Percentiles rank a stretch among this genome's conserved stretches.
Evolutionary conservation across 2,888 invertebrate genomes (phyloP).

Genomic region (Acrocyrtus sp.): DNA sequence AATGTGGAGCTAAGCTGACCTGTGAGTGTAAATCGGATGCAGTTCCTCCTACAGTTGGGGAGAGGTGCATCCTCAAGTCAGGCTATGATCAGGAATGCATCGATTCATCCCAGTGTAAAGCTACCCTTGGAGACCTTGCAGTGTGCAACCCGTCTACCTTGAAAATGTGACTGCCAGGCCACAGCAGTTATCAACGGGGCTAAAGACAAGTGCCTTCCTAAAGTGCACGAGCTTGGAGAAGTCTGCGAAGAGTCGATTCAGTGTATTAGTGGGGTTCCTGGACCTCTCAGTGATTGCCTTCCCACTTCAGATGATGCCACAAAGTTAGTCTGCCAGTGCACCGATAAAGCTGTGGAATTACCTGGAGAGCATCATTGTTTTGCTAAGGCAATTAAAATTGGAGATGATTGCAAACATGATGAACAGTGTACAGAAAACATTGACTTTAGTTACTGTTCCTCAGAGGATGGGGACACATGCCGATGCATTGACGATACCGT

Average conservation of each 20-base stretch:
- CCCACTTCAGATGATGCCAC: too few species aligned
- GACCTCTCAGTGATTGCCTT: neutral
- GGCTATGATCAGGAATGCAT: neutral
- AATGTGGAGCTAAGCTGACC: neutral
- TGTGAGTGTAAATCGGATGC: neutral
- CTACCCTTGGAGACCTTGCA: neutral
- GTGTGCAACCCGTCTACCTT: neutral
- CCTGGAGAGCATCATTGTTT: neutral
- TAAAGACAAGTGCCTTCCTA: neutral
- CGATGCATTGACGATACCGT: neutral
- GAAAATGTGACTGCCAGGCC: neutral
- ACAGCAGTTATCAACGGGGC: neutral
- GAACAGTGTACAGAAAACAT: slow-evolving; percentile 2
- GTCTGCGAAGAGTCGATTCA: neutral
- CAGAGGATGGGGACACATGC: neutral
- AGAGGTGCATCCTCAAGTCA: neutral
- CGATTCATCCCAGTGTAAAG: neutral
- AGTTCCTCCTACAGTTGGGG: neutral
- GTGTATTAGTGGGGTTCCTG: neutral
- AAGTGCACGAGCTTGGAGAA: neutral
- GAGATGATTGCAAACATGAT: neutral
- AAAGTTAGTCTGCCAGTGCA: neutral
- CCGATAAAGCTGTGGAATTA: neutral
- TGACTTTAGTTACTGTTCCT: neutral
- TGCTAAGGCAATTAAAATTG: neutral